Base-by-base conservation (phyloP, 2,113 vertebrate genomes). In the Nestor notabilis region DNA sequence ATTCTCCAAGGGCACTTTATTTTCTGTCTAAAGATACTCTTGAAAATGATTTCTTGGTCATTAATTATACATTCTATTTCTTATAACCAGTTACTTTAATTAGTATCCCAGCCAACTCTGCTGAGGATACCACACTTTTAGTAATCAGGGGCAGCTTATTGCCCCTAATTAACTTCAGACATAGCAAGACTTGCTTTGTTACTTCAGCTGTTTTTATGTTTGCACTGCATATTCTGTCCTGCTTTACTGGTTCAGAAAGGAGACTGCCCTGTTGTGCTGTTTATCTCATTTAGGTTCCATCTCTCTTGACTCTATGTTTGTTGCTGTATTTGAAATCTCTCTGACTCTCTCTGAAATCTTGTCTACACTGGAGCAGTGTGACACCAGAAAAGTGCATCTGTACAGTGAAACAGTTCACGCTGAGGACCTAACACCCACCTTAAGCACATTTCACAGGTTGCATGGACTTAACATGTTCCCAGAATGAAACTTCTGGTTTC, bases 21-120 rank as follows among this genome's bases (percentile, higher is more conserved):
- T 87, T 95, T 52, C 88, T 90, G 79, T 94, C 86, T 70, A 88
- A 88, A 95, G 87, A 92, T 84, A 83, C 39, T 77, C 55, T 83
- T 81, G 44, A 93, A 96, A 94, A 92, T 60, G 3, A 87, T 65
- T 91, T 91, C 81, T 93, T 66, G 66, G 81, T 83, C 85, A 96
- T 95, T 95, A 96, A 93, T 94, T 94, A 97, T 96, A 78, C 87
- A 93, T 96, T 91, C 78, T 69, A 90, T 96, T 96, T 93, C 84
- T 91, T 94, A 93, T 86, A 93, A 95, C 85, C 74, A 90, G 44
- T 85, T 89, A 82, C 91, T 93, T 94, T 94, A 97, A 96, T 96
- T 96, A 97, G 84, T 46, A 90, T 88, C 66, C n/a, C 46, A 95
- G 58, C 53, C 84, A 94, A 92, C 87, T 91, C 94, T 85, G 83